Conservation (phyloP, 2,888 invertebrate species). For the Parnassius orleans region DNA sequence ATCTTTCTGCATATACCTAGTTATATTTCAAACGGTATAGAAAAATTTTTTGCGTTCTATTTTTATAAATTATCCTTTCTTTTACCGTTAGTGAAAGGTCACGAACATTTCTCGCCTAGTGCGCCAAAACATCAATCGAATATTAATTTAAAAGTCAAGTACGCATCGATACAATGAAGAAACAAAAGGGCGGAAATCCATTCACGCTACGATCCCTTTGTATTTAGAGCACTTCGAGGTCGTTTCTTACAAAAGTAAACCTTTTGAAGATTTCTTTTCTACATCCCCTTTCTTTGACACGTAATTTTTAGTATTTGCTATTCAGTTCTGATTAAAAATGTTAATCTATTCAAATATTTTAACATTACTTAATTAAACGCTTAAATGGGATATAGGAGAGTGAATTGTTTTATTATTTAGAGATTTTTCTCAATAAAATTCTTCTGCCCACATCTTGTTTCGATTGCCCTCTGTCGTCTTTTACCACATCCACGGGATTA, state of each 20-base stretch:
- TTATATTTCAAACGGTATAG: too few species aligned
- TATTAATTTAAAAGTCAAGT: slow-evolving; percentile 55
- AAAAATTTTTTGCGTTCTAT: neutral
- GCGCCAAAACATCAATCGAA: slow-evolving; percentile 52
- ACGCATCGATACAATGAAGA: slow-evolving; percentile 48
- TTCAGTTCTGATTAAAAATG: slow-evolving; percentile 18
- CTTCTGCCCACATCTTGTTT: too few species aligned
- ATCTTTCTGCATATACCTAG: too few species aligned
- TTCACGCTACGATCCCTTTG: slow-evolving; percentile 48
- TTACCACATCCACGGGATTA: too few species aligned
- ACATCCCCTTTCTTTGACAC: slow-evolving; percentile 43
- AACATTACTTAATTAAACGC: too few species aligned
- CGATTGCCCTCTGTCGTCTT: too few species aligned
- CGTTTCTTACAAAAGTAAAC: slow-evolving; percentile 39
- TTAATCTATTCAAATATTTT: too few species aligned
- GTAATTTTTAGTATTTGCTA: slow-evolving; percentile 38
- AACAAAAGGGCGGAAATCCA: slow-evolving; percentile 53
- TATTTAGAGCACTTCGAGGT: slow-evolving; percentile 47
- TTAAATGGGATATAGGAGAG: too few species aligned
- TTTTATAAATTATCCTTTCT: neutral
- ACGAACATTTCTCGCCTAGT: slow-evolving; percentile 17
- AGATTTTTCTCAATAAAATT: too few species aligned
- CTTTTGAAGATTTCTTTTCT: slow-evolving; percentile 55
- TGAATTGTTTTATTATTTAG: too few species aligned
- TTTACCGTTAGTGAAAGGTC: slow-evolving; percentile 2